Base-by-base conservation (phyloP, 2,888 invertebrate genomes). In the Sphecodes monilicornis region DNA sequence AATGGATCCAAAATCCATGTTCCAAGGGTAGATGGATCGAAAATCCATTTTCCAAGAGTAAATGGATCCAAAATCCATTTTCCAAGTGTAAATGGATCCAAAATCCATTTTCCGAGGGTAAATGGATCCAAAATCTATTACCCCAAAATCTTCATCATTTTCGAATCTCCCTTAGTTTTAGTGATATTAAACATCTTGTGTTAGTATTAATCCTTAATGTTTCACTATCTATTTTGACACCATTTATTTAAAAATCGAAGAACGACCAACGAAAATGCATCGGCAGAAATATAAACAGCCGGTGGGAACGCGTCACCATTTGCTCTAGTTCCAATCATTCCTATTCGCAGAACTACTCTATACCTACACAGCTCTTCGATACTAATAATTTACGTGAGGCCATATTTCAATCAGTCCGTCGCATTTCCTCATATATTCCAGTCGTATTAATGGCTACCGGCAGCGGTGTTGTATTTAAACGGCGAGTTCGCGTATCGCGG, bases 381-480 rank as follows among this genome's bases (percentile, higher is more conserved):
- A 79, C 68, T 76, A 50, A 43, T 75, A 70, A 77, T 78, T 75
- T 76, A 78, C 72, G 72, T 50, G 18, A 13, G 68, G n/a, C 46
- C 29, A 74, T 82, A 84, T 76, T 84, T 80, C 80, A 74, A 84
- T 80, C 84, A 26, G 70, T 54, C 77, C 22, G n/a, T 50, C 16
- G 46, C 66, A 50, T 66, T 77, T 74, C 73, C 84, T 68, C 32
- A 18, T 64, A 64, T 64, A 32, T 64, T 32, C 18, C 32, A 29
- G 29, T 18, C 78, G 64, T 78, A 70, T 54, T 74, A 50, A 74
- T 32, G 29, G 39, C 41, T 46, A 29, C 11, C 41, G 46, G 54
- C 50, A 29, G 71, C 18, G 11, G 29, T 54, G 50, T 66, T 36
- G 13, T 32, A 32, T 81, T 72, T 26, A 78, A 72, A 54, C 18